A percentile compares a stretch with the other conserved stretches of the same genome.
phyloP scores from a whole-genome alignment of 2,888 invertebrate genomes.

The Dexiosoma caninum region DNA sequence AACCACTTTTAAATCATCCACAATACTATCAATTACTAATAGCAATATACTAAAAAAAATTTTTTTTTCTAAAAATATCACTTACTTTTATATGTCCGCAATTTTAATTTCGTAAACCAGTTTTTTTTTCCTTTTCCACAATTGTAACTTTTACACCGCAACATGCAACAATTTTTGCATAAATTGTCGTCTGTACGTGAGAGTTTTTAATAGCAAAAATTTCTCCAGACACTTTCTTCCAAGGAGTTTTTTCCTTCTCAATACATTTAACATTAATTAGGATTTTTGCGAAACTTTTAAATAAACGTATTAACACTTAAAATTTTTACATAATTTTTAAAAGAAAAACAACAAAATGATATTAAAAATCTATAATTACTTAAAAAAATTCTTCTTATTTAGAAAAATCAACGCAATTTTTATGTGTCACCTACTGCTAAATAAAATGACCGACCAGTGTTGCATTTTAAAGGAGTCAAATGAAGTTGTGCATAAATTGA shows the following conservation, averaged over 20 bases:
- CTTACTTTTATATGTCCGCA: neutral
- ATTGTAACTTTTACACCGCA: slow-evolving; percentile 33
- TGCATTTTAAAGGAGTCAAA: neutral
- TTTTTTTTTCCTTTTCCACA: slow-evolving; percentile 11
- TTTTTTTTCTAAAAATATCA: neutral
- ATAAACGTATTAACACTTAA: slow-evolving; percentile 23
- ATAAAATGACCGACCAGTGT: slow-evolving; percentile 36
- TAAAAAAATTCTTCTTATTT: slow-evolving; percentile 34
- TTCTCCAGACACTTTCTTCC: slow-evolving; percentile 35
- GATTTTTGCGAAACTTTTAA: slow-evolving; percentile 5
- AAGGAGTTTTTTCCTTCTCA: neutral
- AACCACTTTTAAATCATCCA: no score
- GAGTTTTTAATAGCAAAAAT: slow-evolving; percentile 23
- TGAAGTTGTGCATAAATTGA: neutral
- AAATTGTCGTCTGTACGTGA: slow-evolving; percentile 40
- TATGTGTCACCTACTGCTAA: slow-evolving; percentile 54
- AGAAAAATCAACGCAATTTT: slow-evolving; percentile 52
- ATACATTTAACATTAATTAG: slow-evolving; percentile 10
- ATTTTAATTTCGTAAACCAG: neutral
- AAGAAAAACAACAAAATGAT: slow-evolving; percentile 46
- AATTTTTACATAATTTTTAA: slow-evolving; percentile 18
- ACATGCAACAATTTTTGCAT: slow-evolving; percentile 52
- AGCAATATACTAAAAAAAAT: neutral
- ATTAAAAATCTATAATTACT: slow-evolving; percentile 28
- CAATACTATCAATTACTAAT: neutral